Evolutionary conservation across 1,140 invertebrate species (phyloP).

Genomic region (Teleogryllus occipitalis): DNA sequence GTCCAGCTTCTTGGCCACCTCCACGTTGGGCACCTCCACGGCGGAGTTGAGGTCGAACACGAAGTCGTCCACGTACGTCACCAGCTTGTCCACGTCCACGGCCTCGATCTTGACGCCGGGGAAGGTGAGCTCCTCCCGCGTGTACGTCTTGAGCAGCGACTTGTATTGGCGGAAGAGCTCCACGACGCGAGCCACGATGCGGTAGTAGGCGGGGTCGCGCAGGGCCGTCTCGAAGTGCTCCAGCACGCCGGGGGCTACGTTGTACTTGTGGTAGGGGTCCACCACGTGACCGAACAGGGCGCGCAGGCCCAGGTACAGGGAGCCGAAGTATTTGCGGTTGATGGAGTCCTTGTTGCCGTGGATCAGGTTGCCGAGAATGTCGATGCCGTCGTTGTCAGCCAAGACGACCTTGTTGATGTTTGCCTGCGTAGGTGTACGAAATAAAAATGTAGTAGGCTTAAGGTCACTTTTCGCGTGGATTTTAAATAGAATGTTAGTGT

Average conservation of each 20-base stretch:
- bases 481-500: neutral
- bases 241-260: constrained; percentile 29
- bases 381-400: constrained; percentile 27
- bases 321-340: constrained; percentile 54
- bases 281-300: constrained; percentile 46
- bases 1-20: constrained; percentile 38
- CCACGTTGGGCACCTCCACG: constrained; percentile 27
- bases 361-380: constrained; percentile 56
- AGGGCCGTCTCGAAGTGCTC: constrained; percentile 33
- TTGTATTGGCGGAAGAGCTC: constrained; percentile 34
- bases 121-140: constrained; percentile 38
- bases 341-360: constrained; percentile 56
- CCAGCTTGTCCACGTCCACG: constrained; percentile 41
- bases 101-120: constrained; percentile 53
- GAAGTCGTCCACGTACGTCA: constrained; percentile 31
- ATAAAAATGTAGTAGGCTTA: neutral
- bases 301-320: constrained; percentile 45
- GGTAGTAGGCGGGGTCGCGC: constrained; percentile 36
- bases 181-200: constrained; percentile 27
- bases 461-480: neutral
- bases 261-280: constrained; percentile 41
- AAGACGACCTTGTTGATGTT: neutral
- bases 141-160: constrained; percentile 30
- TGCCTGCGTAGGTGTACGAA: neutral
- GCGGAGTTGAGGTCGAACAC: constrained; percentile 29